phyloP scores from a whole-genome alignment of 2,797 vertebrate species.

The Emydoidea blandingii region DNA sequence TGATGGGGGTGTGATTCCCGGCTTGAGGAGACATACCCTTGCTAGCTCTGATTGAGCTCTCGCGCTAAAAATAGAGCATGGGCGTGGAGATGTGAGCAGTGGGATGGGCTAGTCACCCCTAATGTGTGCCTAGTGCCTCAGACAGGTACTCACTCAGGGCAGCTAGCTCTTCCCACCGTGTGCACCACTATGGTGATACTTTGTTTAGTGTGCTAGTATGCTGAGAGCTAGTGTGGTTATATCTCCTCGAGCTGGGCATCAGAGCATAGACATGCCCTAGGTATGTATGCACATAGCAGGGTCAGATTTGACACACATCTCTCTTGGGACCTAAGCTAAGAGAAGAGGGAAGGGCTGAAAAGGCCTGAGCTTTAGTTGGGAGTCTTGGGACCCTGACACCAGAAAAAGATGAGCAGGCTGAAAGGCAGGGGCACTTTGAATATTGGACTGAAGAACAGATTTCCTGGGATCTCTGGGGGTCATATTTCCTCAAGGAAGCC shows the following conservation, averaged over 20 bases:
- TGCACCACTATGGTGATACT: background rate
- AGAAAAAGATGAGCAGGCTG: background rate
- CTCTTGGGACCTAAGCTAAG: background rate
- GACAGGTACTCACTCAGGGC: background rate
- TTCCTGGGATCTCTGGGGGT: background rate
- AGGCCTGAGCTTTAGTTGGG: background rate
- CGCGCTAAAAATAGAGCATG: background rate
- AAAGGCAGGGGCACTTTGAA: background rate
- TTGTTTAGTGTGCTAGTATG: background rate
- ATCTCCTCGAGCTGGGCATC: background rate
- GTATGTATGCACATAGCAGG: background rate
- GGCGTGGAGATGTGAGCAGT: background rate
- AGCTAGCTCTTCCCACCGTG: background rate
- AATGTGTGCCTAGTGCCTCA: background rate
- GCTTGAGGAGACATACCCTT: background rate
- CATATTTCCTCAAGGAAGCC: background rate
- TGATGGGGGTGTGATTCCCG: background rate
- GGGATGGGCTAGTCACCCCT: background rate
- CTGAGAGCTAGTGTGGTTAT: background rate
- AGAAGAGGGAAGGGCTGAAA: too few relatives aligned
- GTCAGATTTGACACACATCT: background rate
- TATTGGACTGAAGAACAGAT: background rate
- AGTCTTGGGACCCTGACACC: background rate
- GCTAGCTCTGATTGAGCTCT: background rate
- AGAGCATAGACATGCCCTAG: background rate